Evolutionary conservation across 2,113 vertebrate species (phyloP).

Genomic region (Myrmophylax atrothorax): DNA sequence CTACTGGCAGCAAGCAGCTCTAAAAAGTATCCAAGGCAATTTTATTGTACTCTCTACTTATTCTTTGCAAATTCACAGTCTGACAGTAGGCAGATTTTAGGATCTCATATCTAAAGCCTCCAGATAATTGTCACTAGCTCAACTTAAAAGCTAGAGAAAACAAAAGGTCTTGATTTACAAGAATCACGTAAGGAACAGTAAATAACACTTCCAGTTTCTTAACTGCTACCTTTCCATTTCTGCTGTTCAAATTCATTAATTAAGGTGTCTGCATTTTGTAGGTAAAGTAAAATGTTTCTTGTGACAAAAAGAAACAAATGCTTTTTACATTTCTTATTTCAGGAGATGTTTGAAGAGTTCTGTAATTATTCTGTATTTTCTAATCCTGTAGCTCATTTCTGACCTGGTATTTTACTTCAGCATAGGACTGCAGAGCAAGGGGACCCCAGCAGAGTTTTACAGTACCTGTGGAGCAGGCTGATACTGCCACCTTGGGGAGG

Average conservation of each 20-base stretch:
- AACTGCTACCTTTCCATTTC: neutral
- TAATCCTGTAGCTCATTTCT: neutral
- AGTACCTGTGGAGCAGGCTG: constrained; percentile 65
- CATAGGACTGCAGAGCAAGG: neutral
- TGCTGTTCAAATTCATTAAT: neutral
- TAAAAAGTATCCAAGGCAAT: neutral
- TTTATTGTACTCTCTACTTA: neutral
- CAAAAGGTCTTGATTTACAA: neutral
- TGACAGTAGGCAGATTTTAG: neutral
- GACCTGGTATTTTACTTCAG: neutral
- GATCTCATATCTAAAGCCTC: neutral
- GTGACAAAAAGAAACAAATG: neutral
- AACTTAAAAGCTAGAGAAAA: neutral
- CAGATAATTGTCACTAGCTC: neutral
- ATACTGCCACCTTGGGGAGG: constrained; percentile 76
- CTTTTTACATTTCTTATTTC: neutral
- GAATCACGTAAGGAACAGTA: neutral
- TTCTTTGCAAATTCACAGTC: neutral
- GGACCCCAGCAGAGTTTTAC: neutral
- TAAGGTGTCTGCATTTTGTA: neutral
- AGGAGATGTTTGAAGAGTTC: neutral
- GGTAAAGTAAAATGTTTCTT: neutral
- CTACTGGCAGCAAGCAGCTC: neutral
- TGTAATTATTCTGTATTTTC: neutral
- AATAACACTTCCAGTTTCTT: neutral